These are phyloP conservation scores for Mohoua ochrocephala DNA, from an alignment of 2,113 vertebrate species.

Conservation along the genomic window DNA sequence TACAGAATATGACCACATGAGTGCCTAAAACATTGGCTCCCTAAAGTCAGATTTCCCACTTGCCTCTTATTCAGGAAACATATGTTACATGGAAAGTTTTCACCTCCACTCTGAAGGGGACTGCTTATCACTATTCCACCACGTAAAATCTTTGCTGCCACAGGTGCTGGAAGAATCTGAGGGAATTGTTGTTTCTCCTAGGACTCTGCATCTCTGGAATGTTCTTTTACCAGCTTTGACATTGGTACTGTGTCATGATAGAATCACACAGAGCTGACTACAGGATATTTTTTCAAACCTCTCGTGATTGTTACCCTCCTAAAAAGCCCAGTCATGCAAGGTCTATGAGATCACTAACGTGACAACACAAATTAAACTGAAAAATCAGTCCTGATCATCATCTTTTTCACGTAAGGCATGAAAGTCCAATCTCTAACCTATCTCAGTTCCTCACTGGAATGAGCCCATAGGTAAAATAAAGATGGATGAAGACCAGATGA, in stretches of 20 bases:
- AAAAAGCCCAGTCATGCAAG: not conserved
- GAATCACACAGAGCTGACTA: not conserved
- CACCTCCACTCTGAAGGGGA: not conserved
- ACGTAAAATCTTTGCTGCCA: not conserved
- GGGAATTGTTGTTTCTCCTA: not conserved
- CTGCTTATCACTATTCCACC: not conserved
- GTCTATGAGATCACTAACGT: not conserved
- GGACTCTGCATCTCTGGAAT: not conserved
- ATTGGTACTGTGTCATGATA: too few relatives aligned
- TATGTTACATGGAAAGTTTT: not conserved
- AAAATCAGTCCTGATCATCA: not conserved
- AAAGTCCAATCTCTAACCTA: not conserved
- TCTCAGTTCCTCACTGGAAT: not conserved
- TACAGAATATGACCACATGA: not conserved
- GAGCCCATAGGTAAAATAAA: not conserved
- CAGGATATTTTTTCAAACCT: not conserved
- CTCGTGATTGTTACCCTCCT: not conserved
- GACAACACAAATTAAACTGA: not conserved
- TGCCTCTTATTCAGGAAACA: not conserved
- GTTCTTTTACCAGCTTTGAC: not conserved
- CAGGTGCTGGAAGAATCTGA: not conserved
- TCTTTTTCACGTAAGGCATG: not conserved
- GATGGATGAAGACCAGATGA: not conserved
- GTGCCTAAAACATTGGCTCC: not conserved
- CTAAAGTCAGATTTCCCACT: not conserved